A percentile compares a stretch with the other conserved stretches of the same genome.
phyloP scores from a whole-genome alignment of 2,888 invertebrate genomes.

The Hydraecia micacea region DNA sequence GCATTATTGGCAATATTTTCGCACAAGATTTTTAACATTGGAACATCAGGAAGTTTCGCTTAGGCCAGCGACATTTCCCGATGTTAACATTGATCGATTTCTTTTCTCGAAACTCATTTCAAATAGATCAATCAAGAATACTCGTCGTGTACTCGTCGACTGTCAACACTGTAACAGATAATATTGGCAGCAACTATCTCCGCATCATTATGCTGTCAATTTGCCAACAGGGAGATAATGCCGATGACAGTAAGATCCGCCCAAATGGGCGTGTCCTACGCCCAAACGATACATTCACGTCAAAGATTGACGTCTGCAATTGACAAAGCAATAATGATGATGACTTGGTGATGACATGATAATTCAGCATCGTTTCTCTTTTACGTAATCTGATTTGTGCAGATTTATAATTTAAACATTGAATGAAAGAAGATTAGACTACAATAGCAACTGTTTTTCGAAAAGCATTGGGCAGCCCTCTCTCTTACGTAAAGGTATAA shows the following conservation, averaged over 20 bases:
- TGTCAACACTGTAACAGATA: conserved; percentile 3
- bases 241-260: not conserved
- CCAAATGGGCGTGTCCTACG: conserved; percentile 4
- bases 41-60: not conserved
- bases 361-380: conserved; percentile 17
- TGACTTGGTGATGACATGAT: conserved; percentile 3
- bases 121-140: not conserved
- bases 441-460: not conserved
- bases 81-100: not conserved
- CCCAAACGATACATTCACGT: not conserved
- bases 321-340: conserved; percentile 15
- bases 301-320: conserved; percentile 1
- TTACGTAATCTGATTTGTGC: conserved; percentile 31
- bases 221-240: not conserved
- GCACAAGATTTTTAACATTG: not conserved
- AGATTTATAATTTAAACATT: not conserved
- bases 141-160: not conserved
- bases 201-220: conserved; percentile 27
- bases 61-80: not conserved
- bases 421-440: not conserved
- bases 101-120: not conserved
- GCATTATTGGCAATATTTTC: not conserved
- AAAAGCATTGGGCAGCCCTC: not conserved
- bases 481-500: not conserved
- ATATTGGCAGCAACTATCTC: not conserved